phyloP scores from a whole-genome alignment of 2,797 vertebrate species.

The Botia almorhae region DNA sequence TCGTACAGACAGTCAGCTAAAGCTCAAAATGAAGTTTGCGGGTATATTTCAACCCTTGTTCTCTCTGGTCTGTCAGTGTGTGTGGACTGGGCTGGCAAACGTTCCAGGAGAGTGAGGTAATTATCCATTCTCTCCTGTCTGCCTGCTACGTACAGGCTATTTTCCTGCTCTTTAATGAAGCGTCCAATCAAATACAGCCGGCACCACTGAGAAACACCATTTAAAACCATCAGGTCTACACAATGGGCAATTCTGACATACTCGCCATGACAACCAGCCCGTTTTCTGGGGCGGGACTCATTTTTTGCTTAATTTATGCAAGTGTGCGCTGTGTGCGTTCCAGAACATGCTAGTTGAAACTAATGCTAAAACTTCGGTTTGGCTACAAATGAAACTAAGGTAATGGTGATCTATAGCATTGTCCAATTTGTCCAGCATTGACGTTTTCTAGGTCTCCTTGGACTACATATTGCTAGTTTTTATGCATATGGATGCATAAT shows the following conservation, averaged over 20 bases:
- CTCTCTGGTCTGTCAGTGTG: conserved; percentile 34
- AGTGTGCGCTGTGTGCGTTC: background rate
- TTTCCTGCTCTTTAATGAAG: conserved; percentile 52
- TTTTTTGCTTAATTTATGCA: conserved; percentile 13
- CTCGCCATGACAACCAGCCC: conserved; percentile 16
- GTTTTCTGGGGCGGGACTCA: conserved; percentile 18
- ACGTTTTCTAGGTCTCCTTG: background rate
- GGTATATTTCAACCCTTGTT: conserved; percentile 20
- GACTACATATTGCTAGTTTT: background rate
- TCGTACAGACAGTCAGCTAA: conserved; percentile 36
- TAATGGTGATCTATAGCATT: background rate
- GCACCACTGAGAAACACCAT: conserved; percentile 17
- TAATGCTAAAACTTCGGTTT: background rate
- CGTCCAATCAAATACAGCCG: conserved; percentile 40
- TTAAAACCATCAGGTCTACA: conserved; percentile 39
- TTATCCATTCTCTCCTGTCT: conserved; percentile 46
- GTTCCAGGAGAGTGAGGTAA: conserved; percentile 38
- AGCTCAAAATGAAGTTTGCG: conserved; percentile 42
- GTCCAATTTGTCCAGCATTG: background rate
- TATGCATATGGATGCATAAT: conserved; percentile 24
- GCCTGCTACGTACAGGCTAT: conserved; percentile 35
- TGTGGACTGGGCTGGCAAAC: conserved; percentile 32
- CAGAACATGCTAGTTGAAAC: background rate
- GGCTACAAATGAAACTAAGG: background rate
- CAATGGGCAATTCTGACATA: conserved; percentile 22